Conservation (phyloP, 2,888 invertebrate species). For the Anticlea derivata region DNA sequence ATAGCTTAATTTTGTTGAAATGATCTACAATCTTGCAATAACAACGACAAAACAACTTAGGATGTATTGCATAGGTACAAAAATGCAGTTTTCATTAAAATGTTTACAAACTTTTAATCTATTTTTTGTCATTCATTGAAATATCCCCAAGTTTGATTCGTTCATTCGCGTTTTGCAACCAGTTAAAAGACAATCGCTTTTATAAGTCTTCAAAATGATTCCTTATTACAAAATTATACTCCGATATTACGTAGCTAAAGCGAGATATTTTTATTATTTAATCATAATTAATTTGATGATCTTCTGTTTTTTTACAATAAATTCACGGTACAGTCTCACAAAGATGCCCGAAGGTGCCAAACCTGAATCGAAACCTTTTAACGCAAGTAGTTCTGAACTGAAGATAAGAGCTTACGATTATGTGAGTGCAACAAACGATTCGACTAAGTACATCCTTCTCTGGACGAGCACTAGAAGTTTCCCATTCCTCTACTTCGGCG, state of each 20-base stretch:
- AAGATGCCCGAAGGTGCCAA: background rate
- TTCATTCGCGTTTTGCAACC: background rate
- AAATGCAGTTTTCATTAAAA: conserved; percentile 25
- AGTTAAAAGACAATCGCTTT: background rate
- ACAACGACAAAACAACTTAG: too few relatives aligned
- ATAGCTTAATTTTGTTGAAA: too few relatives aligned
- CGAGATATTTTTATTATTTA: conserved; percentile 5
- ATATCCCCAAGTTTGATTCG: background rate
- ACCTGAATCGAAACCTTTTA: background rate
- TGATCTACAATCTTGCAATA: too few relatives aligned
- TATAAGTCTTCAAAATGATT: background rate
- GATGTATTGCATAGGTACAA: background rate
- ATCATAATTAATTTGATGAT: background rate
- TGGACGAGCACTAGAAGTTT: conserved; percentile 56
- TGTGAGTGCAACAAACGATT: background rate
- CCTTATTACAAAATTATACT: background rate
- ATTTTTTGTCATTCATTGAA: conserved; percentile 1
- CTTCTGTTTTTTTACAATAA: conserved; percentile 4
- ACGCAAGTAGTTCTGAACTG: background rate
- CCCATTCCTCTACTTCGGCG: conserved; percentile 57
- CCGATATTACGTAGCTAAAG: background rate
- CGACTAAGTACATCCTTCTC: conserved; percentile 53
- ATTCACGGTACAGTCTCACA: conserved; percentile 1
- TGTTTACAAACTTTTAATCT: conserved; percentile 28
- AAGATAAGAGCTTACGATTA: background rate